Conservation (phyloP, 1,140 invertebrate genomes). For the Bombus haemorrhoidalis region DNA sequence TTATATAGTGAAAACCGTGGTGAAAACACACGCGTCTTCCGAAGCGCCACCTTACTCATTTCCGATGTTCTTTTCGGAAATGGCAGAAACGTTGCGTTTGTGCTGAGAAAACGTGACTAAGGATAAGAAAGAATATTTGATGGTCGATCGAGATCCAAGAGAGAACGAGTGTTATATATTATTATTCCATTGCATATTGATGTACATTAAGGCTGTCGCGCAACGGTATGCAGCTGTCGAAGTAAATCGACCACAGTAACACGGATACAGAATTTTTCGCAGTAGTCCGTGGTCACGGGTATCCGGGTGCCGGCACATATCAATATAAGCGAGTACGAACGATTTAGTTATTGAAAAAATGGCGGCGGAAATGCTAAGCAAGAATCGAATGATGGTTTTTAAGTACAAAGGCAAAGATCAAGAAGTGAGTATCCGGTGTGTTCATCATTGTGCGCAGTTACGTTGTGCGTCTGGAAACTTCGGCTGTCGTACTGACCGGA, state of each 20-base stretch:
- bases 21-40: slow-evolving; percentile 22
- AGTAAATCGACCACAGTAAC: slow-evolving; percentile 64
- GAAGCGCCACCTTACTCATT: slow-evolving; percentile 43
- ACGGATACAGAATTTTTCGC: slow-evolving; percentile 39
- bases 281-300: slow-evolving; percentile 29
- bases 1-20: background rate
- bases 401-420: slow-evolving; percentile 99
- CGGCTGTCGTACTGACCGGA: slow-evolving; percentile 22
- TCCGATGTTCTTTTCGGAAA: slow-evolving; percentile 59
- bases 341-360: slow-evolving; percentile 86
- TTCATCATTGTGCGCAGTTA: background rate
- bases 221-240: slow-evolving; percentile 73
- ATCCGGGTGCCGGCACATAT: slow-evolving; percentile 63
- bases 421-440: slow-evolving; percentile 89
- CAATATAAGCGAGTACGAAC: slow-evolving; percentile 62
- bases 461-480: slow-evolving; percentile 9
- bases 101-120: slow-evolving; percentile 46
- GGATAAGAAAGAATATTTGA: slow-evolving; percentile 10
- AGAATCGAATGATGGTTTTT: slow-evolving; percentile 94
- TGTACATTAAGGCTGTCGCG: slow-evolving; percentile 59
- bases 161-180: slow-evolving; percentile 68
- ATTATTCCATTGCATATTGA: slow-evolving; percentile 73
- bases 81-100: slow-evolving; percentile 48
- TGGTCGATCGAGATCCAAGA: slow-evolving; percentile 31
- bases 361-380: slow-evolving; percentile 89